Evolutionary conservation across 2,888 invertebrate genomes (phyloP), one percentile per base, ranked within the genome.

Genomic region (Magallana nippona): DNA sequence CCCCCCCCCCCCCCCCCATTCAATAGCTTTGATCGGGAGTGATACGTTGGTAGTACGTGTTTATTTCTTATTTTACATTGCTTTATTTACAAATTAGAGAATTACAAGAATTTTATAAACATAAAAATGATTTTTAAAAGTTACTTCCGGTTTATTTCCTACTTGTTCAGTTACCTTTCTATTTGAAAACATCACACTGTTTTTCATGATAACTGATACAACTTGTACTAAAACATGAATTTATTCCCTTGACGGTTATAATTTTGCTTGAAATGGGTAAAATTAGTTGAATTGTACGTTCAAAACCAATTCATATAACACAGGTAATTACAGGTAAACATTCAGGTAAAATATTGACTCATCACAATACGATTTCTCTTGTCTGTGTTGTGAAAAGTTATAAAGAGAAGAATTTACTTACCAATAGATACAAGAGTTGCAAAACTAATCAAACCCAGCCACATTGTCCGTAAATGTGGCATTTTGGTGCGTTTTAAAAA

Each of bases 391-490:
- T 60, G 15, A 27, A 27, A 71, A 71, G 15, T 27, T 8, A 27
- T 22, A 71, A 27, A 15, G 71, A 71, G 13, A 1, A 2, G 13
- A 15, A 13, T 71, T 22, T 79, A 79, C 79, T 19, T 79, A 79
- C 79, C 56, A 15, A 56, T 11, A 56, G 19, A 13, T 17, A 79
- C 3, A 17, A 56, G 27, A 79, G 1, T 22, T 22, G 55, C 15
- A 5, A 79, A 56, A 57, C 79, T 56, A 17, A 79, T 17, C 1
- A 79, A 56, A 56, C 11, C 15, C 10, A 79, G 57, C 79, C 79
- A 79, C 79, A 79, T 27, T 22, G 19, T 57, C 15, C 22, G 8
- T 11, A 55, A 57, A 57, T 79, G 79, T 79, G 79, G 57, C 79
- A 79, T 79, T 56, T 79, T 57, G n/a, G 10, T 79, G 10, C 15